A percentile compares a stretch with the other conserved stretches of the same genome.
phyloP scores from a whole-genome alignment of 1,140 invertebrate species.

The Vanessa atalanta region DNA sequence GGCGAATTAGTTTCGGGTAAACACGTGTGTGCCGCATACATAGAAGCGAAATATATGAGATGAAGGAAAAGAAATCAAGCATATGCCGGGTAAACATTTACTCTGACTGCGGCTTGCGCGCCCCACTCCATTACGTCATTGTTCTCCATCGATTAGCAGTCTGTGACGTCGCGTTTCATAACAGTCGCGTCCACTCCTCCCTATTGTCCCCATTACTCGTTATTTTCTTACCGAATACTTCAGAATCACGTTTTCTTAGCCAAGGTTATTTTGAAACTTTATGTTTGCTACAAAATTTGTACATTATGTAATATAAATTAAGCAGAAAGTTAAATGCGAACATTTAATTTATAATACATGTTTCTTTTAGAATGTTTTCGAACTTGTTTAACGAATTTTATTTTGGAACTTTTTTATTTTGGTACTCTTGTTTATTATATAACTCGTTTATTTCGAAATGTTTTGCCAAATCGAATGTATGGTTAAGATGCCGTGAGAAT shows the following conservation, averaged over 20 bases:
- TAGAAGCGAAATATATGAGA: conserved; percentile 78
- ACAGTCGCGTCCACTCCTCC: conserved; percentile 51
- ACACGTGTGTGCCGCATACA: conserved; percentile 64
- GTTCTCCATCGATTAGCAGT: conserved; percentile 76
- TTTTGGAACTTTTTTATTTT: conserved; percentile 5
- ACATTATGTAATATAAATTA: conserved; percentile 8
- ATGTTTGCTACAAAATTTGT: conserved; percentile 20
- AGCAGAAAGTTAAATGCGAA: conserved; percentile 1
- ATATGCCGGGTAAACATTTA: conserved; percentile 77
- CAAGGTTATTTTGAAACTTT: conserved; percentile 26
- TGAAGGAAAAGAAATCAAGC: conserved; percentile 78
- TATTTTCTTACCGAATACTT: conserved; percentile 33
- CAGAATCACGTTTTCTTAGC: conserved; percentile 29
- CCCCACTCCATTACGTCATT: conserved; percentile 70
- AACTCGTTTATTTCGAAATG: conserved; percentile 31
- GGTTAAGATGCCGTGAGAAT: conserved; percentile 68
- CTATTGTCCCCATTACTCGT: conserved; percentile 20
- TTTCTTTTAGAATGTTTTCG: neutral
- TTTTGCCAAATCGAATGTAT: conserved; percentile 41
- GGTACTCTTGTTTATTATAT: neutral
- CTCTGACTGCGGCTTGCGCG: conserved; percentile 44
- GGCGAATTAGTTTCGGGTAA: conserved; percentile 70
- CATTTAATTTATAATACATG: neutral
- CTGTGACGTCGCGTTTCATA: conserved; percentile 69
- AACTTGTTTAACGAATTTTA: neutral